Evolutionary conservation across 30 jellyfish, hydroid and myxozoan species (phyloP).

Genomic region (Turritopsis rubra): DNA sequence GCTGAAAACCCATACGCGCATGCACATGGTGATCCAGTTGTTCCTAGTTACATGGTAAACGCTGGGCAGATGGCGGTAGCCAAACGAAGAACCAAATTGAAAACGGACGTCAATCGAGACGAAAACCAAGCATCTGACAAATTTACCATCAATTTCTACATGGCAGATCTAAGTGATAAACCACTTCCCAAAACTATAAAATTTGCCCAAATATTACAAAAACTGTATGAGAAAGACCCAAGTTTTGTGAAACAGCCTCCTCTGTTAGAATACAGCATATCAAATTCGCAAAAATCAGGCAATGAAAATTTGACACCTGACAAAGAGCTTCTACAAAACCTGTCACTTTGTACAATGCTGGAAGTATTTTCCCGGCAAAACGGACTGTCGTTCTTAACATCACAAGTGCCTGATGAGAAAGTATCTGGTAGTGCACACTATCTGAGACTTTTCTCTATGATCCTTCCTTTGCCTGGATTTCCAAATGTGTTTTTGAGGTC

Average conservation of each 20-base stretch:
- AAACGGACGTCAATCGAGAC: not conserved
- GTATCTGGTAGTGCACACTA: not conserved
- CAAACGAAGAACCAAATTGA: constrained; percentile 48
- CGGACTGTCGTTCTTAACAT: constrained; percentile 68
- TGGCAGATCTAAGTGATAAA: constrained; percentile 26
- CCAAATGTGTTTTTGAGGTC: constrained; percentile 64
- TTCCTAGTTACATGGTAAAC: constrained; percentile 1
- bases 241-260: constrained; percentile 14
- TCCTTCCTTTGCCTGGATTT: constrained; percentile 73
- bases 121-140: not conserved
- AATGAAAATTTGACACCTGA: not conserved
- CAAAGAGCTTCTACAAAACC: constrained; percentile 21
- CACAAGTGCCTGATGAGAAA: constrained; percentile 8
- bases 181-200: constrained; percentile 47
- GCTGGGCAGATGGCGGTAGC: constrained; percentile 55
- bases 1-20: not conserved
- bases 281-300: constrained; percentile 5
- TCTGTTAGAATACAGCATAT: constrained; percentile 5
- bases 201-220: constrained; percentile 54
- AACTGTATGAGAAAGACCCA: constrained; percentile 25
- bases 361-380: constrained; percentile 68
- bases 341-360: constrained; percentile 53
- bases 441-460: constrained; percentile 26
- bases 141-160: constrained; percentile 9
- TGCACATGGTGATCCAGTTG: constrained; percentile 18